Evolutionary conservation across 2,797 vertebrate genomes (phyloP).

Genomic region (Falco columbarius): DNA sequence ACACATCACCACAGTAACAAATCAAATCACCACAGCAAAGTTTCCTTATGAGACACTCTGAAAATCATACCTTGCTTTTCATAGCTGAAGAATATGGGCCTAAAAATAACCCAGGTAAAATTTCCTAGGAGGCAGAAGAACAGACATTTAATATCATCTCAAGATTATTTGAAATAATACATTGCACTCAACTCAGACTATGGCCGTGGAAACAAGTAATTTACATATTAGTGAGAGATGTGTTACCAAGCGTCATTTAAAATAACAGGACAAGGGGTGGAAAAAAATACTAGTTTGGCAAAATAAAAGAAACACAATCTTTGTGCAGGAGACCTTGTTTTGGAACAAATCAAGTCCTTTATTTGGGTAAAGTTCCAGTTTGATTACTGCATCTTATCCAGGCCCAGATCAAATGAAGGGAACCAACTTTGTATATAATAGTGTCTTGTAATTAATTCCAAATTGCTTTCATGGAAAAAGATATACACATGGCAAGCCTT

Average conservation of each 20-base stretch:
- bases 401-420: not conserved
- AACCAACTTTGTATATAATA: not conserved
- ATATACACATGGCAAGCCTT: rapidly evolving
- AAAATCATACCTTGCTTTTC: constrained; percentile 95
- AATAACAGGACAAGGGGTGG: not conserved
- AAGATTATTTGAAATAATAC: not conserved
- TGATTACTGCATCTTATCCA: not conserved
- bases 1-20: not conserved
- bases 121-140: constrained; percentile 84
- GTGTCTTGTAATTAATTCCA: not conserved
- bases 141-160: constrained; percentile 30
- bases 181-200: not conserved
- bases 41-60: not conserved
- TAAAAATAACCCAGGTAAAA: constrained; percentile 96
- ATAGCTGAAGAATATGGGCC: constrained; percentile 98
- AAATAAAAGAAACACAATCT: constrained; percentile 12
- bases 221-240: not conserved
- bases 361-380: not conserved
- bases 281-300: not conserved
- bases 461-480: not conserved
- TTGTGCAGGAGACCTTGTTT: not conserved
- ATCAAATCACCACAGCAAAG: not conserved
- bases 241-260: not conserved
- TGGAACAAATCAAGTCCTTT: not conserved
- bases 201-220: not conserved